Evolutionary conservation across 2,797 vertebrate genomes (phyloP), one percentile per base, ranked within the genome.

Genomic region (Sorex maritimensis): DNA sequence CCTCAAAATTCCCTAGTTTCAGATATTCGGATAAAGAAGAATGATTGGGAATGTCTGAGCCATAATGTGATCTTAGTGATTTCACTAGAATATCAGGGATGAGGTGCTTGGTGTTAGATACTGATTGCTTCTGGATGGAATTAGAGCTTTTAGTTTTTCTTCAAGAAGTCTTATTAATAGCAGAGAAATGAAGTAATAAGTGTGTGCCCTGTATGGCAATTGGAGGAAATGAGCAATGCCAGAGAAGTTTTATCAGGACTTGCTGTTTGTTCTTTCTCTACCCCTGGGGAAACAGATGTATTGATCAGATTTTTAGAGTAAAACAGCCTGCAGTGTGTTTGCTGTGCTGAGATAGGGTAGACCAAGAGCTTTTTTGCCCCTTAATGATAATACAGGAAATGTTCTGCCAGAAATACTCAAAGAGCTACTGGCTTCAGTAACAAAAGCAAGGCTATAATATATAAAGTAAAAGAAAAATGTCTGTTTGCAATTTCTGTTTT

Each of bases 111-210:
- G 63, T 75, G 58, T 28, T 86, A n/a, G 28, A 21, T 1, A 26
- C 79, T 67, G 81, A 85, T 61, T 78, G 73, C 89, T 81, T 93
- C 95, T 93, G 94, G 90, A 74, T 88, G 84, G 90, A 95, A 92
- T 73, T 79, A 80, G 88, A 92, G 83, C 73, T 91, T 68, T 89
- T 49, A 44, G 72, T 58, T 58, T 94, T 79, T 90, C 81, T 81
- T 81, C 65, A 41, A 81, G 61, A 83, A 92, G 61, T 67, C 46
- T 94, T 95, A 93, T 90, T 94, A 95, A 96, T 91, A 96, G 92
- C 86, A 65, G 61, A 95, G 68, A 74, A 46, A 73, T 34, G 24
- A 77, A 86, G 82, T 38, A 52, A 73, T 72, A 83, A 75, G 73
- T 30, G 79, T 63, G 79, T 72, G 38, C 85, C 78, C 3, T 15